Conservation (phyloP, 1,140 invertebrate genomes). For the Lanistes nyassanus region DNA sequence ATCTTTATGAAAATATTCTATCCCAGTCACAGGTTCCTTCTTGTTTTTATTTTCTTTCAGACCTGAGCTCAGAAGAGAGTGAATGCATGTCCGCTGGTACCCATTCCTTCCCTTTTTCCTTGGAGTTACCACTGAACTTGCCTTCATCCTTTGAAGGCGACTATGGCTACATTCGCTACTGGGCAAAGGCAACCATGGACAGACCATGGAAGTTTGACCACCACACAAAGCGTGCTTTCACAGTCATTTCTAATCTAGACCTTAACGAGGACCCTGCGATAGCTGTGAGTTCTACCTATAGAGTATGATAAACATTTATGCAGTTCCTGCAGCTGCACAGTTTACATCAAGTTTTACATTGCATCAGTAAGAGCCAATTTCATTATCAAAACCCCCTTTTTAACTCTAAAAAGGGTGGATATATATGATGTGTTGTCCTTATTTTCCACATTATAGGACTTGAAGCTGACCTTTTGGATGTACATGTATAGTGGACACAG, state of each 20-base stretch:
- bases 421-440: too few species aligned
- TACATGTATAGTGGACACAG: too few species aligned
- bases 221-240: constrained; percentile 55
- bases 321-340: background rate
- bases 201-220: constrained; percentile 62
- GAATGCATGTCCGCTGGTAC: constrained; percentile 51
- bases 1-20: too few species aligned
- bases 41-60: too few species aligned
- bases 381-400: too few species aligned
- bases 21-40: too few species aligned
- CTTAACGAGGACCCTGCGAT: background rate
- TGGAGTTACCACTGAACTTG: constrained; percentile 66
- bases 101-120: constrained; percentile 67
- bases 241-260: constrained; percentile 33
- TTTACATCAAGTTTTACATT: too few species aligned
- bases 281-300: background rate
- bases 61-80: constrained; percentile 13
- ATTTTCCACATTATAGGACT: too few species aligned
- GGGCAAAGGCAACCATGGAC: constrained; percentile 67
- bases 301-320: background rate
- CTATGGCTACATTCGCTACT: constrained; percentile 68
- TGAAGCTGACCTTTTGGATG: too few species aligned
- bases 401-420: too few species aligned
- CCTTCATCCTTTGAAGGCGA: constrained; percentile 68
- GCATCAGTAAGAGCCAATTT: too few species aligned